These are phyloP conservation scores for Monoplex corrugatus DNA, from an alignment of 2,888 invertebrate genomes.

Conservation along the genomic window DNA sequence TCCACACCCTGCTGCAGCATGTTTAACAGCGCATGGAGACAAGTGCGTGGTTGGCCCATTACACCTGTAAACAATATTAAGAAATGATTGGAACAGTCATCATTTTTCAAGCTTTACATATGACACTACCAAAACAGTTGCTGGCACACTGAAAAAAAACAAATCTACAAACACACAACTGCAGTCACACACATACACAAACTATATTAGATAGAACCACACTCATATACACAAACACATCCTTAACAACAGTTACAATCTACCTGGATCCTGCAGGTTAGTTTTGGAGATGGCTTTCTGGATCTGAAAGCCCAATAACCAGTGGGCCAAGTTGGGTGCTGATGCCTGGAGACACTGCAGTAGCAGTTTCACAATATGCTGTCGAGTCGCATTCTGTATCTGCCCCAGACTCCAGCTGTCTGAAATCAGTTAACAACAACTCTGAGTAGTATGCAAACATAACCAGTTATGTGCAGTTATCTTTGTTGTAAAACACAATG, in stretches of 20 bases:
- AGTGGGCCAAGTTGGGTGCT: constrained; percentile 93
- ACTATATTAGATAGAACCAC: no score
- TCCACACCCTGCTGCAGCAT: constrained; percentile 77
- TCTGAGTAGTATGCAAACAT: background rate
- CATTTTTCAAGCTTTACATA: no score
- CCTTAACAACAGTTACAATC: no score
- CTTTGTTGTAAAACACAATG: no score
- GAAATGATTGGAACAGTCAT: no score
- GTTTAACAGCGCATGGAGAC: constrained; percentile 82
- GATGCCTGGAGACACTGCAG: constrained; percentile 90
- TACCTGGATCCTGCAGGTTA: constrained; percentile 87
- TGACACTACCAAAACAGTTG: no score
- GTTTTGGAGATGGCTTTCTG: constrained; percentile 89
- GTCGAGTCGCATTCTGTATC: constrained; percentile 79
- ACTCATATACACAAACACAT: no score
- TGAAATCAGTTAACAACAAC: background rate
- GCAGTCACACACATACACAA: no score
- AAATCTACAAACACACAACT: background rate
- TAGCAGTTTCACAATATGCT: constrained; percentile 86
- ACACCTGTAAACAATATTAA: constrained; percentile 73
- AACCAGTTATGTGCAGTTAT: no score
- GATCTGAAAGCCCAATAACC: constrained; percentile 92
- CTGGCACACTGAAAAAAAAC: background rate
- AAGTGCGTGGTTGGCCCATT: constrained; percentile 81
- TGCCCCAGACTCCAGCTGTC: constrained; percentile 53